These are phyloP conservation scores for Galaxias olidus DNA, from an alignment of 2,797 vertebrate genomes.

Conservation along the genomic window DNA sequence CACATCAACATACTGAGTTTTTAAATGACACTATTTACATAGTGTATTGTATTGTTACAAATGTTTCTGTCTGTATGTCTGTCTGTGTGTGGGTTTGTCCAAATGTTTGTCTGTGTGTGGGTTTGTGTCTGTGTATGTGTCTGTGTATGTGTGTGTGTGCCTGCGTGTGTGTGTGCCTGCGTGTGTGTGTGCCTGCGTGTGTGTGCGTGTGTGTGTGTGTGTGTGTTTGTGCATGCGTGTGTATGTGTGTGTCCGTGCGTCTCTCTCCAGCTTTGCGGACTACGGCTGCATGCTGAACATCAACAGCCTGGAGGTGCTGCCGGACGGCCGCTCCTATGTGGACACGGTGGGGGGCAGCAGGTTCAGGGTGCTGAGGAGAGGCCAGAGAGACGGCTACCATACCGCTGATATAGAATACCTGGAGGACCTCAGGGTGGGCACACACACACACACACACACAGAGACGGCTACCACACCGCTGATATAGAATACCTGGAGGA, in stretches of 20 bases:
- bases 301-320: constrained; percentile 75
- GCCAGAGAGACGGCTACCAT: constrained; percentile 88
- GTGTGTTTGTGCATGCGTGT: not conserved
- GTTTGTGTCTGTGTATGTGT: not conserved
- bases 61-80: too few species aligned
- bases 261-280: constrained; percentile 82
- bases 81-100: too few species aligned
- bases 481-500: constrained; percentile 86
- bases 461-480: constrained; percentile 71
- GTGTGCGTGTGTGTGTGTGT: not conserved
- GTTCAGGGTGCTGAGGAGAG: constrained; percentile 83
- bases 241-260: not conserved
- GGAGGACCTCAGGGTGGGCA: constrained; percentile 82
- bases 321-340: constrained; percentile 86
- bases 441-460: constrained; percentile 6
- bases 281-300: constrained; percentile 90
- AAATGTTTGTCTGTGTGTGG: too few species aligned
- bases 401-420: constrained; percentile 88
- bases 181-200: not conserved
- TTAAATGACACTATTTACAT: too few species aligned
- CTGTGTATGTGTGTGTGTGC: not conserved
- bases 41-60: too few species aligned
- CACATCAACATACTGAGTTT: too few species aligned
- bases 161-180: not conserved
- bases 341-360: constrained; percentile 82